Evolutionary conservation across 1,140 invertebrate genomes (phyloP).

Genomic region (Ostrea edulis): DNA sequence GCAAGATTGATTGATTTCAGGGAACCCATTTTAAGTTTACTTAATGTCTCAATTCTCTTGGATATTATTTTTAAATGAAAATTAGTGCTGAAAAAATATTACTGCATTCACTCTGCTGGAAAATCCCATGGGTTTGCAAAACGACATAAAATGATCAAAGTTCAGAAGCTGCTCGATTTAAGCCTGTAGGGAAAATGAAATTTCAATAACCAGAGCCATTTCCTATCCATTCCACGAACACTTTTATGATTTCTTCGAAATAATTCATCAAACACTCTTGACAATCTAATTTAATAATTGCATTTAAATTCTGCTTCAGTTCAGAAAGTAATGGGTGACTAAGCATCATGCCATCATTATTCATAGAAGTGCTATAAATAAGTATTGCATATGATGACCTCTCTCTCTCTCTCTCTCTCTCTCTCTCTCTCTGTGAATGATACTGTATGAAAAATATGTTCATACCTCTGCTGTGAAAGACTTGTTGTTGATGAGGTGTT

Average conservation of each 20-base stretch:
- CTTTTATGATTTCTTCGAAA: background rate
- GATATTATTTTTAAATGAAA: slow-evolving; percentile 8
- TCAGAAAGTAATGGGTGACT: background rate
- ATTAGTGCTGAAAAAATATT: background rate
- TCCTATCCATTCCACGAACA: background rate
- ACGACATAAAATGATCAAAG: slow-evolving; percentile 7
- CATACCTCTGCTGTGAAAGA: slow-evolving; percentile 74
- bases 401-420: too few relatives aligned
- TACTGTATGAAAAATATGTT: too few relatives aligned
- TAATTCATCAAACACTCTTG: background rate
- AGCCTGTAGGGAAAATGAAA: background rate
- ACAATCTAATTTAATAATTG: background rate
- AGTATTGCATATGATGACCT: too few relatives aligned
- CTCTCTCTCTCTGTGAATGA: too few relatives aligned
- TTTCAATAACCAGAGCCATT: background rate
- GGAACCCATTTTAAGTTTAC: too few relatives aligned
- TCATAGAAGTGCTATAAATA: too few relatives aligned
- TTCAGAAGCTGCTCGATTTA: background rate
- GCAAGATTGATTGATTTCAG: too few relatives aligned
- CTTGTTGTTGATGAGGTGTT: slow-evolving; percentile 89
- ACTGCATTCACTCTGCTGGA: background rate
- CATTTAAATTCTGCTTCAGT: background rate
- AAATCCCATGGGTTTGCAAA: background rate
- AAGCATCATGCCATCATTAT: background rate
- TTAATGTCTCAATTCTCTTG: background rate